phyloP scores from a whole-genome alignment of 1,140 invertebrate genomes.

The Drosophila pectinifera region DNA sequence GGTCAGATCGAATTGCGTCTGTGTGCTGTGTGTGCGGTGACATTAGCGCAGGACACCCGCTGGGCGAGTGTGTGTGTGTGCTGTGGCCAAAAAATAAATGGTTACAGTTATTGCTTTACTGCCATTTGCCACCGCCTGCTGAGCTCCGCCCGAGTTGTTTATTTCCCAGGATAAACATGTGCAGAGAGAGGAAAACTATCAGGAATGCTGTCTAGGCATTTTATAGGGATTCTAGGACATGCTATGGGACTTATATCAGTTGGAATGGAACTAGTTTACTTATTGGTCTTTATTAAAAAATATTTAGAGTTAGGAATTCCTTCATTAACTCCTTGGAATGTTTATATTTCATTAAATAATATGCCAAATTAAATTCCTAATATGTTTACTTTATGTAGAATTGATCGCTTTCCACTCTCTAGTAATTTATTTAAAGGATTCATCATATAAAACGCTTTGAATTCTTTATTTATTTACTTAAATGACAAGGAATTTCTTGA shows the following conservation, averaged over 20 bases:
- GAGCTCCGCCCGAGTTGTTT: conserved; percentile 50
- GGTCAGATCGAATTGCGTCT: conserved; percentile 57
- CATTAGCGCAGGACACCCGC: conserved; percentile 61
- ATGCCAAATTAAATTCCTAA: no score
- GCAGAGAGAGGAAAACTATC: conserved; percentile 18
- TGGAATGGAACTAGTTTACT: no score
- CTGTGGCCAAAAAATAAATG: conserved; percentile 57
- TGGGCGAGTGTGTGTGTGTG: conserved; percentile 41
- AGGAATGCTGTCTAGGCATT: no score
- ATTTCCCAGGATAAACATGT: conserved; percentile 21
- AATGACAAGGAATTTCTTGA: not conserved
- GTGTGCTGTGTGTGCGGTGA: conserved; percentile 54
- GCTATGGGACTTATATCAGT: no score
- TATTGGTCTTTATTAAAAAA: no score
- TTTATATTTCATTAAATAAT: no score
- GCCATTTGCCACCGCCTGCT: conserved; percentile 58
- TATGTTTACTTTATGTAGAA: no score
- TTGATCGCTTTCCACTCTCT: no score
- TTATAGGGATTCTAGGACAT: not conserved
- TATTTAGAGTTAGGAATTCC: not conserved
- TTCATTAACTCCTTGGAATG: no score
- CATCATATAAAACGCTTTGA: no score
- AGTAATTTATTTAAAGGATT: no score
- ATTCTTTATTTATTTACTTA: no score
- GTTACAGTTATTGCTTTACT: conserved; percentile 69